Percentiles rank a stretch among this genome's conserved stretches.
phyloP scores from a whole-genome alignment of 2,888 invertebrate genomes.

The Hyposoter didymator region DNA sequence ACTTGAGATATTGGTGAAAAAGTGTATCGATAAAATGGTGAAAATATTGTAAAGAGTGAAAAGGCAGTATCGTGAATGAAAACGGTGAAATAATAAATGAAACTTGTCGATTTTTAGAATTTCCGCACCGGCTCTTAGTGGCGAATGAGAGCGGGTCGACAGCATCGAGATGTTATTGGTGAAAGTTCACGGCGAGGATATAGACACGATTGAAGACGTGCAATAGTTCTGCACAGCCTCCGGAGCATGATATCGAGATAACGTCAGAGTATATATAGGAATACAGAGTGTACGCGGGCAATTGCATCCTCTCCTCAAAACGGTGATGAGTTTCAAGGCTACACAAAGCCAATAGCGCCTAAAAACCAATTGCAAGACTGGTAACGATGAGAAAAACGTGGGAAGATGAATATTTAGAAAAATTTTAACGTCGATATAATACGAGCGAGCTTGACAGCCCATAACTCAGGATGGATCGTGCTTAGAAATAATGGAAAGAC shows the following conservation, averaged over 20 bases:
- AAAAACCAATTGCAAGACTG: background rate
- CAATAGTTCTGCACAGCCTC: constrained; percentile 38
- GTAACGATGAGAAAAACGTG: constrained; percentile 18
- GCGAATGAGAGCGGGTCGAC: constrained; percentile 63
- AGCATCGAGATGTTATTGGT: constrained; percentile 66
- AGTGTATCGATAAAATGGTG: background rate
- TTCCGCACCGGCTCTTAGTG: constrained; percentile 11
- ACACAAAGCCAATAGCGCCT: background rate
- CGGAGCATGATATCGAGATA: constrained; percentile 32
- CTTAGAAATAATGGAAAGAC: background rate
- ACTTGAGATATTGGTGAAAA: background rate
- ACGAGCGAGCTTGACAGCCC: background rate
- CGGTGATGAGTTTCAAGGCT: background rate
- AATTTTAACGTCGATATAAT: background rate
- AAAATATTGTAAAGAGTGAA: background rate
- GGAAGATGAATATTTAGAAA: background rate
- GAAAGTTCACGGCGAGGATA: constrained; percentile 70
- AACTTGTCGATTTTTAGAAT: constrained; percentile 11
- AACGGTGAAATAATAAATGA: background rate
- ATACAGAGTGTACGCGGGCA: constrained; percentile 4
- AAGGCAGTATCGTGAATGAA: background rate
- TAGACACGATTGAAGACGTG: constrained; percentile 46
- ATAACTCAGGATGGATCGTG: background rate
- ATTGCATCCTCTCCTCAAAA: constrained; percentile 19
- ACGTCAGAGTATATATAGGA: constrained; percentile 5